Evolutionary conservation across 2,113 vertebrate genomes (phyloP), one percentile per base, ranked within the genome.

Genomic region (Pseudopodoces humilis): DNA sequence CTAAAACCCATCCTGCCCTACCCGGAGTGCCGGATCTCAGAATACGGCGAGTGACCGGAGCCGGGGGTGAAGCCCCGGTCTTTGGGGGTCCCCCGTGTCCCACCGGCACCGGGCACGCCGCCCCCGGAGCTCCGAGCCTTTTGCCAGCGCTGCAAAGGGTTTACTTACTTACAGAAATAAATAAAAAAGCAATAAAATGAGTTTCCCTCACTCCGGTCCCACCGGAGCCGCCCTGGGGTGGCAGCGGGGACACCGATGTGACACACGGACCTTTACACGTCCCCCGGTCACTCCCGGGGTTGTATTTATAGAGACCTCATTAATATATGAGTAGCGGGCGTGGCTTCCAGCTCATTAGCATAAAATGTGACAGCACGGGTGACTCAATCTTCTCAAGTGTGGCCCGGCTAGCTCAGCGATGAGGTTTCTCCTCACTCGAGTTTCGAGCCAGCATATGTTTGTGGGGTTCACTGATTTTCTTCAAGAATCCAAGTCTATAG

Each of bases 1-100:
- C 92, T 96, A 50, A 70, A 44, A 2, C 93, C 97, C 78, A 97
- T 97, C 71, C 60, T 39, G 27, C 10, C 44, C 15, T 13, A 6
- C 68, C 77, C 86, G 18, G 22, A 11, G 60, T 59, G 53, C 52
- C 52, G 23, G 18, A 1, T 81, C 59, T 22, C 33, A 0, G 69
- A 58, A 15, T 12, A 65, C 12, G 6, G 3, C 2, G 31, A 33
- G 1, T 22, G 24, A 46, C 39, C 43, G 31, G 14, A 47, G 56
- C 47, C n/a, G 4, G 6, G 24, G 6, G 33, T 39, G 7, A 3
- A 17, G 3, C 13, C 47, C 7, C 7, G n/a, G 8, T 5, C 9
- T 5, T 10, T 18, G 19, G 23, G 41, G 49, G 18, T 39, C 37
- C 30, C 35, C 11, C 75, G 49, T 5, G 24, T 47, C 7, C 25